Base-by-base conservation (phyloP, 2,888 invertebrate genomes). In the Cheilosia vulpina region DNA sequence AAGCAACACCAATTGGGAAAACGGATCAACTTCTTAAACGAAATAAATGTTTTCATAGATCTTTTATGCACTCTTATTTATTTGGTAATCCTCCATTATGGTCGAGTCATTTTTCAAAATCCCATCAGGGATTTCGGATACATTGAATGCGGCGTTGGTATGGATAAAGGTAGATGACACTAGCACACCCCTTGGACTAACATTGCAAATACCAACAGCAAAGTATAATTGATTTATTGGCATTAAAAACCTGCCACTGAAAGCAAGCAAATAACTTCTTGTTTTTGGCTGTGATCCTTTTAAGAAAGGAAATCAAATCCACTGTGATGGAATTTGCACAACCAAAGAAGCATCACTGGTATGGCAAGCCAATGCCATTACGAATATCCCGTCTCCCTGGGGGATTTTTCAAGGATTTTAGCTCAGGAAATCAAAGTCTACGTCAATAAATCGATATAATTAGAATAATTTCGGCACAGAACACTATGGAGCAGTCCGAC, bases 41-140 rank as follows among this genome's bases (percentile, higher is more conserved):
- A 79, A 87, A 88, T 87, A 87, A 88, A 88, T 88, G 88, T 87
- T 87, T 87, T 79, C 87, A 82, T 52, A 84, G 72, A 82, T 78
- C 72, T 78, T 72, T 43, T 69, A 27, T 81, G 62, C 66, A 71
- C 69, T 83, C 88, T 90, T 88, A 89, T 91, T 91, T 91, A 89
- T 87, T 88, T 87, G 89, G 89, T 91, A 90, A 90, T 88, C 87
- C 90, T 89, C 90, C 88, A 89, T 91, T 90, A 91, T 89, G 90
- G 90, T 88, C 88, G 89, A 88, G 88, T 89, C 88, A 89, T 88
- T 87, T 84, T 87, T 89, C 88, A 88, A 87, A 91, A 91, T 91
- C 90, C 91, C 91, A 90, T 90, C 90, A 90, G 90, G 91, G 91
- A 91, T 89, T 90, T 90, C 88, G 88, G 88, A 88, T 89, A 78